Conservation (phyloP, 2,113 vertebrate species). For the Myocastor coypus region DNA sequence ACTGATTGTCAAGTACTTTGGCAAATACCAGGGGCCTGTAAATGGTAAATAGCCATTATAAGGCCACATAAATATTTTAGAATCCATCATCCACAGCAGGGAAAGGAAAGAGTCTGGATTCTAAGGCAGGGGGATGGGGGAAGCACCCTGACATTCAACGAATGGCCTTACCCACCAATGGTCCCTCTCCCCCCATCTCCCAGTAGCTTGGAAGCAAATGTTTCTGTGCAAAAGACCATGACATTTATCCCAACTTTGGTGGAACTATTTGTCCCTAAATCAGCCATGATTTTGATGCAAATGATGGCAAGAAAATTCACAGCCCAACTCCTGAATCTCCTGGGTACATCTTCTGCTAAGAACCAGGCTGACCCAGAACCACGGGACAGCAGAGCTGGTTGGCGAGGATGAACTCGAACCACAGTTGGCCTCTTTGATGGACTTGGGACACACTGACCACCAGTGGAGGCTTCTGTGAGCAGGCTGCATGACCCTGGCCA, state of each 20-base stretch:
- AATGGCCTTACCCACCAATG: constrained; percentile 39
- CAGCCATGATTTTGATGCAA: constrained; percentile 24
- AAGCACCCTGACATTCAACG: constrained; percentile 58
- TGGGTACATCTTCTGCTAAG: background rate
- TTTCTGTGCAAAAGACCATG: constrained; percentile 46
- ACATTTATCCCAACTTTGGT: background rate
- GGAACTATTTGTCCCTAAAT: background rate
- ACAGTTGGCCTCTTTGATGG: background rate
- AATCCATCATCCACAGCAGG: constrained; percentile 57
- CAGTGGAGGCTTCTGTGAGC: background rate
- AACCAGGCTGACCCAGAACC: background rate
- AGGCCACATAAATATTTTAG: constrained; percentile 79
- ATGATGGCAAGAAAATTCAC: background rate
- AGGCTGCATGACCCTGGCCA: background rate
- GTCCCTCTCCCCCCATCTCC: background rate
- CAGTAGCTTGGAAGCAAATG: background rate
- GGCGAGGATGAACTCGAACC: background rate
- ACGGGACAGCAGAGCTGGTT: background rate
- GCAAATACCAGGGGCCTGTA: constrained; percentile 67
- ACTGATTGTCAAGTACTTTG: constrained; percentile 46
- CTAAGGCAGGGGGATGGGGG: background rate
- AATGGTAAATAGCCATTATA: constrained; percentile 73
- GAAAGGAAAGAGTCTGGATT: constrained; percentile 52
- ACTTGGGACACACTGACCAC: background rate
- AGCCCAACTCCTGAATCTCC: background rate